phyloP scores from a whole-genome alignment of 2,888 invertebrate genomes.

The Melanostoma scalare region DNA sequence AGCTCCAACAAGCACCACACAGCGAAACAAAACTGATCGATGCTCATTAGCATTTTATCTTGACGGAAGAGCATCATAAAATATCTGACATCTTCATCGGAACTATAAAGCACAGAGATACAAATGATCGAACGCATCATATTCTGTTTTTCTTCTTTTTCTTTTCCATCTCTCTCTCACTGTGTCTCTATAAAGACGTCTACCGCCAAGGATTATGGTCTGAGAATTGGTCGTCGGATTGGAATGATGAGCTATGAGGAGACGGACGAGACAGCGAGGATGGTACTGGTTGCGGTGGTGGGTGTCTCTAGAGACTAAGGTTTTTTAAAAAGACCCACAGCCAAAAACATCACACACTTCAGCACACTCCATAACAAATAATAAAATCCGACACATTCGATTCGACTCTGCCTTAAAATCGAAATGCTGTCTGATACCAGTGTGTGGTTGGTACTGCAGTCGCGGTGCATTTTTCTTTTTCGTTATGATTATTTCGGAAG shows the following conservation, averaged over 20 bases:
- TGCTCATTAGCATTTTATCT: slow-evolving; percentile 76
- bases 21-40: slow-evolving; percentile 65
- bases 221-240: slow-evolving; percentile 54
- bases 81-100: slow-evolving; percentile 75
- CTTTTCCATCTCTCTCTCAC: background rate
- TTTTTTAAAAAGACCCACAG: slow-evolving; percentile 26
- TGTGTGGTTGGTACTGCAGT: background rate
- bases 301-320: slow-evolving; percentile 52
- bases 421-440: background rate
- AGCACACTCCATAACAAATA: slow-evolving; percentile 56
- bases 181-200: slow-evolving; percentile 34
- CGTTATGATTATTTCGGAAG: slow-evolving; percentile 48
- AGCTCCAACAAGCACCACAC: slow-evolving; percentile 2
- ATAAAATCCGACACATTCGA: slow-evolving; percentile 70
- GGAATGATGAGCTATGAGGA: slow-evolving; percentile 29
- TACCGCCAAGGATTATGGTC: slow-evolving; percentile 63
- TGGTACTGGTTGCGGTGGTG: slow-evolving; percentile 24
- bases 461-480: slow-evolving; percentile 15
- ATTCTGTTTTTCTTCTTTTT: slow-evolving; percentile 31
- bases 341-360: slow-evolving; percentile 27
- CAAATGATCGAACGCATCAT: slow-evolving; percentile 68
- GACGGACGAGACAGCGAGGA: background rate
- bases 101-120: slow-evolving; percentile 71
- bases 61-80: slow-evolving; percentile 76
- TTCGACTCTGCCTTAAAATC: slow-evolving; percentile 41